Conservation (phyloP, 2,888 invertebrate species). For the Ganaspis brasiliensis region DNA sequence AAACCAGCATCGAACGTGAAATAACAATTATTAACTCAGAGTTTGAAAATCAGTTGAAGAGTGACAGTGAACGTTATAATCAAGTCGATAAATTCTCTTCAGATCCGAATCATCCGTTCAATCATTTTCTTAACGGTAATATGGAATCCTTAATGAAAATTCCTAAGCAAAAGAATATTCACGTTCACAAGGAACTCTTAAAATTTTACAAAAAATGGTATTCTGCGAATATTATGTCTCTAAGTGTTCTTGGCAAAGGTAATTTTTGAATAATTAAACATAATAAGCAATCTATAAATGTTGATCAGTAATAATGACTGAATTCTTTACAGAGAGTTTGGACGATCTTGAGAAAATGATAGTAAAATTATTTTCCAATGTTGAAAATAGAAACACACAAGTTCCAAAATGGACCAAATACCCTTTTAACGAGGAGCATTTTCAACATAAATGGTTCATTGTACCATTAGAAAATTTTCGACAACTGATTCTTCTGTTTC, state of each 20-base stretch:
- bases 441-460: no score
- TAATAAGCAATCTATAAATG: no score
- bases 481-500: slow-evolving; percentile 92
- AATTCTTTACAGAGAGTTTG: slow-evolving; percentile 86
- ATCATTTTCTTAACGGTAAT: slow-evolving; percentile 95
- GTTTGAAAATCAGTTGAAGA: slow-evolving; percentile 95
- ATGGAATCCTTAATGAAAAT: slow-evolving; percentile 89
- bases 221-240: no score
- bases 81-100: slow-evolving; percentile 94
- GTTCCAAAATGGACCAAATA: slow-evolving; percentile 90
- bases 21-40: slow-evolving; percentile 98
- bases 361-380: slow-evolving; percentile 89
- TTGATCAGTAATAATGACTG: no score
- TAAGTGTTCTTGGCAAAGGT: no score
- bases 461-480: slow-evolving; percentile 96
- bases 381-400: slow-evolving; percentile 88
- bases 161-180: slow-evolving; percentile 92
- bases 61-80: slow-evolving; percentile 91
- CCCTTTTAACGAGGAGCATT: slow-evolving; percentile 89
- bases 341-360: no score
- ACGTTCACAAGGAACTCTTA: slow-evolving; percentile 92
- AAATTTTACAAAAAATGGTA: no score
- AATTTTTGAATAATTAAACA: no score
- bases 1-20: slow-evolving; percentile 94
- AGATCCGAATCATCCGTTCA: slow-evolving; percentile 90